These are phyloP conservation scores for Sebastes itinus DNA, from an alignment of 2,797 vertebrate species.

Conservation along the genomic window DNA sequence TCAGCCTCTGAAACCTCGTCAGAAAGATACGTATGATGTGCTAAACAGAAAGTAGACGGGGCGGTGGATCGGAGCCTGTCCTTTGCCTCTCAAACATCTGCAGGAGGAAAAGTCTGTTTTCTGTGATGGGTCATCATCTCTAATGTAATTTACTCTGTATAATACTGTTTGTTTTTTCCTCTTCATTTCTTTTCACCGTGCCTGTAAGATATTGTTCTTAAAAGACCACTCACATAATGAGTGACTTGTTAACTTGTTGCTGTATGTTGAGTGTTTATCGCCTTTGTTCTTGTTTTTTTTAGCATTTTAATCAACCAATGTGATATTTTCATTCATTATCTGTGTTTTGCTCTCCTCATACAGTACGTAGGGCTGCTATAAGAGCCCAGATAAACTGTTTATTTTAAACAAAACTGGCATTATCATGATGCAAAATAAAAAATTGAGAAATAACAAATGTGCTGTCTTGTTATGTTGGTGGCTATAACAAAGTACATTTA, in stretches of 20 bases:
- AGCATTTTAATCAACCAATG: neutral
- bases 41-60: neutral
- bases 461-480: neutral
- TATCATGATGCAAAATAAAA: neutral
- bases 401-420: neutral
- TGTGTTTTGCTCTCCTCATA: neutral
- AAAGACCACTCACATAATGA: neutral
- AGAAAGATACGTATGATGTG: constrained; percentile 33
- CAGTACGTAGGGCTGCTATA: accelerated
- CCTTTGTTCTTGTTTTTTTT: neutral
- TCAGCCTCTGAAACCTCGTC: constrained; percentile 24
- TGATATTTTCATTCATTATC: neutral
- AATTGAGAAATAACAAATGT: neutral
- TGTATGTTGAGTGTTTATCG: neutral
- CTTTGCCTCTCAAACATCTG: neutral
- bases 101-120: neutral
- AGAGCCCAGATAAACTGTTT: accelerated
- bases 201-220: neutral
- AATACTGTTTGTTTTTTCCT: neutral
- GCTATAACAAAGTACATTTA: neutral
- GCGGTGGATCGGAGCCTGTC: no score
- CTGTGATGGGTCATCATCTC: neutral
- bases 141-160: neutral
- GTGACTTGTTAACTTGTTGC: neutral
- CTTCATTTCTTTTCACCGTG: neutral